Percentiles rank a stretch among this genome's conserved stretches.
Evolutionary conservation across 2,113 vertebrate genomes (phyloP).

Genomic region (Dendropsophus ebraccatus): DNA sequence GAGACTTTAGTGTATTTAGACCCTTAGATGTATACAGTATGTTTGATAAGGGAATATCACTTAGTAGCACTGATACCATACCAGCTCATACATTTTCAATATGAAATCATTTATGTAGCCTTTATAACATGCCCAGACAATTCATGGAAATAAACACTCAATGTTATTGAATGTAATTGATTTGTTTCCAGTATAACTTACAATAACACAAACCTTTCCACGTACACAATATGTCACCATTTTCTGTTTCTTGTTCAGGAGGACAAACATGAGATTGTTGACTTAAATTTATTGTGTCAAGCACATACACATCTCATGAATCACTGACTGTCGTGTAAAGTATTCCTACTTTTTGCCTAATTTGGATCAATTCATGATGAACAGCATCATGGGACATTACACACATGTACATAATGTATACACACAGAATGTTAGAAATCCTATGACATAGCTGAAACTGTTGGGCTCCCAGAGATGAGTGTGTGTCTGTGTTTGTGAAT

Average conservation of each 20-base stretch:
- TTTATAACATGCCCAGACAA: background rate
- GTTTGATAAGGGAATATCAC: background rate
- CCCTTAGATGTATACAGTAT: background rate
- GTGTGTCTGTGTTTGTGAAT: slow-evolving; percentile 76
- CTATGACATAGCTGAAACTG: slow-evolving; percentile 80
- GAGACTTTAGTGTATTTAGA: background rate
- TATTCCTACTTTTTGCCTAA: slow-evolving; percentile 74
- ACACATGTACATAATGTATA: slow-evolving; percentile 88
- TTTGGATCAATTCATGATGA: slow-evolving; percentile 65
- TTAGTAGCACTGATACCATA: background rate
- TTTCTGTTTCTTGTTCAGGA: background rate
- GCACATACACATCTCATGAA: background rate
- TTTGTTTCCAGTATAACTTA: background rate
- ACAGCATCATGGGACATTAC: slow-evolving; percentile 67
- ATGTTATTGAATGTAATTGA: background rate
- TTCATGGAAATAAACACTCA: background rate
- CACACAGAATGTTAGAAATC: slow-evolving; percentile 85
- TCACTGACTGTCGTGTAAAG: slow-evolving; percentile 66
- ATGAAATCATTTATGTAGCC: background rate
- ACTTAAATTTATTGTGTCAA: background rate
- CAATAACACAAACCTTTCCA: background rate
- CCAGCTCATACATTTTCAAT: background rate
- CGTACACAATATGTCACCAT: background rate
- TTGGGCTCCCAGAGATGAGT: slow-evolving; percentile 79
- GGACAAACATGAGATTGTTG: background rate